Evolutionary conservation across 1,140 invertebrate genomes (phyloP), one percentile per base, ranked within the genome.

Genomic region (Ceratosolen solmsi): DNA sequence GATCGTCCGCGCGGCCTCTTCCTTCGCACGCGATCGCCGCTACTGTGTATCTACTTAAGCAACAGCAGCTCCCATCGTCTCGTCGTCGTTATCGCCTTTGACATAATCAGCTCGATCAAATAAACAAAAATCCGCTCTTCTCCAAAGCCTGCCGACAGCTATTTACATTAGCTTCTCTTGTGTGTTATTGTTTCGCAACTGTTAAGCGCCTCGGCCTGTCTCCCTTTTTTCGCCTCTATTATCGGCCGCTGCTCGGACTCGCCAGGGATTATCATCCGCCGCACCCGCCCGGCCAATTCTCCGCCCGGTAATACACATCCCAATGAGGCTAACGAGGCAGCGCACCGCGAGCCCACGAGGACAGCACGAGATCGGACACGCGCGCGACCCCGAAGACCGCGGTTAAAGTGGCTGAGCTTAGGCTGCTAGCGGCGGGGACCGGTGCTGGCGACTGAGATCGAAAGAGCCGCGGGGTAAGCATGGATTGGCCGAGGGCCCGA

Each of bases 401-500:
- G 4, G 11, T 9, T 2, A 60, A 3, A 27, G n/a, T 13, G n/a
- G 25, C 20, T 30, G 54, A 20, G 8, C n/a, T n/a, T n/a, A n/a
- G n/a, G 27, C 0, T 22, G 5, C 30, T 1, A 17, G 33, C 25
- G n/a, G 2, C 8, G 15, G 27, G 25, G n/a, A 13, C 60, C 7
- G 20, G 33, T 11, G 20, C 0, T 38, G 63, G 25, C 38, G 56
- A n/a, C 9, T 3, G 27, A 1, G 11, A 72, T 80, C 78, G 78
- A 33, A 80, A 60, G 78, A 80, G 17, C 70, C 33, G 30, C 9
- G 54, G 36, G 30, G 36, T 22, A 56, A 68, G 51, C 77, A 65
- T 51, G 70, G 78, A 80, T 80, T 80, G 78, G 78, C 56, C 70
- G 56, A 68, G n/a, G 27, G 30, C 41, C 68, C 79, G 70, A 86